Conservation (phyloP, 2,888 invertebrate species). For the Drosophila cognata region DNA sequence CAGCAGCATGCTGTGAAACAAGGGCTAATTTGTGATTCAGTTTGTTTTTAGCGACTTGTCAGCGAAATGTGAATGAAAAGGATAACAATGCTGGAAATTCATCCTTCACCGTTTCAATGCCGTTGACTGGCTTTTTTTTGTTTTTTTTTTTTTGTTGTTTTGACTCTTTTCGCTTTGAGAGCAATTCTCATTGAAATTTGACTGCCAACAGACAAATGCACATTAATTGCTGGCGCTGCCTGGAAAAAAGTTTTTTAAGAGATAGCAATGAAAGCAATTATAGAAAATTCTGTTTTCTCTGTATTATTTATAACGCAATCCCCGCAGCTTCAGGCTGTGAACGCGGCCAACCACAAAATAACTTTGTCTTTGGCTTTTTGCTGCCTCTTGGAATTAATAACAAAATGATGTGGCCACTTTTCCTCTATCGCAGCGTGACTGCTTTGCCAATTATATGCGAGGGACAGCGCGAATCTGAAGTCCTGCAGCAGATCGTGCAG, state of each 20-base stretch:
- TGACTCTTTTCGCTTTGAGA: slow-evolving; percentile 6
- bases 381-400: slow-evolving; percentile 37
- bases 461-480: slow-evolving; percentile 5
- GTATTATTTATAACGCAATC: slow-evolving; percentile 1
- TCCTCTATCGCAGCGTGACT: slow-evolving; percentile 44
- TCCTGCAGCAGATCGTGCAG: background rate
- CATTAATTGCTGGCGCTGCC: slow-evolving; percentile 45
- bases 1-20: slow-evolving; percentile 12
- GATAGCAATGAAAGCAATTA: slow-evolving; percentile 13
- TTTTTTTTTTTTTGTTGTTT: background rate
- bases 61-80: slow-evolving; percentile 2
- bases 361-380: slow-evolving; percentile 21
- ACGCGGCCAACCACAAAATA: background rate
- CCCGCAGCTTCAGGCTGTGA: background rate
- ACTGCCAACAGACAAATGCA: slow-evolving; percentile 44
- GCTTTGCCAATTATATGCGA: slow-evolving; percentile 53
- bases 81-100: slow-evolving; percentile 4
- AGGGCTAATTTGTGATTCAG: slow-evolving; percentile 18
- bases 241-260: slow-evolving; percentile 1
- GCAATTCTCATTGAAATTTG: slow-evolving; percentile 38
- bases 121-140: background rate
- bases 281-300: slow-evolving; percentile 1
- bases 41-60: slow-evolving; percentile 10
- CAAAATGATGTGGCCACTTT: slow-evolving; percentile 36
- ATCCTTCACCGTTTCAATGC: slow-evolving; percentile 3